Evolutionary conservation across 1,140 invertebrate species (phyloP), one percentile per base, ranked within the genome.

Genomic region (Scylla paramamosain): DNA sequence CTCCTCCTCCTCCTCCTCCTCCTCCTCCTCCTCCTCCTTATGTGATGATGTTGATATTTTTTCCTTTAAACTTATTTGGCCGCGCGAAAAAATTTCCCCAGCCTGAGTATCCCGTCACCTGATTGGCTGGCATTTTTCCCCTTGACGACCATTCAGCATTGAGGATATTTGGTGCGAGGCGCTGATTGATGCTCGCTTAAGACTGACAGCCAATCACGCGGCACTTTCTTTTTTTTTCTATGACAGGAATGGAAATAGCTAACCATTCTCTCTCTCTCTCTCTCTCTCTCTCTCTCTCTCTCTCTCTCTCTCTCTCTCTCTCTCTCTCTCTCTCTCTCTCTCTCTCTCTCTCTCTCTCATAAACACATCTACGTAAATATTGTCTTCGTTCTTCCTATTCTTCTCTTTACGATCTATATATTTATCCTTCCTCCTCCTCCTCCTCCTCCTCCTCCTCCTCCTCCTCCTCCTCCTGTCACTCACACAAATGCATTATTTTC

Each of bases 11-110:
- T 77, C 67, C 67, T 77, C 67, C 67, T 77, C 67, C 67, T 77
- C 67, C 67, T 77, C n/a, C 67, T 77, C 67, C 67, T 77, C 67
- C 67, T n/a, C n/a, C n/a, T 77, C 67, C 67, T 77, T 20, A 90
- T 25, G 12, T 77, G 67, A 77, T 20, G 67, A 77, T 77, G n/a
- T 59, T 59, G 1, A 77, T n/a, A 77, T 77, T 77, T 77, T 77
- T 77, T 77, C 67, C 16, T 20, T 77, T 7, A 77, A 25, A 77
- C 67, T 77, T 77, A 25, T n/a, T 77, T 7, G n/a, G 67, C 67
- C 4, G 20, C 6, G 67, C 67, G 67, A n/a, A 77, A 77, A 16
- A 77, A 20, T 59, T 0, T 3, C 8, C 20, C 10, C 8, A n/a
- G 25, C 20, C 0, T n/a, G 10, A 7, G 6, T 77, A 7, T 77